Evolutionary conservation across 2,113 vertebrate genomes (phyloP).

Genomic region (Sisor rabdophorus): DNA sequence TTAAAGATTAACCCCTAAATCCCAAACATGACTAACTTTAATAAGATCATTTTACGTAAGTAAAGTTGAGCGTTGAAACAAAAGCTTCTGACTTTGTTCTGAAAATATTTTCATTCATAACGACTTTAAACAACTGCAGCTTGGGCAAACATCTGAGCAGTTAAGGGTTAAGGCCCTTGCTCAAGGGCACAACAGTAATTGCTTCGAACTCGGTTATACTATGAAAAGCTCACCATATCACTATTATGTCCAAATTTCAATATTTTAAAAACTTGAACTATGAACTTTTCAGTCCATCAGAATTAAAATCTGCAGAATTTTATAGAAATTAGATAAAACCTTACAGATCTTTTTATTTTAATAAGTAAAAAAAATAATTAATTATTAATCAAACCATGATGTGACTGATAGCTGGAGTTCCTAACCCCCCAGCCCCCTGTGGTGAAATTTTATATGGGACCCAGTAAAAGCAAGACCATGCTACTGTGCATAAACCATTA

Average conservation of each 20-base stretch:
- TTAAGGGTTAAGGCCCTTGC: background rate
- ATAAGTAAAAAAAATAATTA: background rate
- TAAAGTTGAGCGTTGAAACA: background rate
- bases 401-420: background rate
- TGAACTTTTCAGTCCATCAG: no score
- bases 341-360: background rate
- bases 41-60: background rate
- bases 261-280: no score
- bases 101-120: conserved; percentile 1
- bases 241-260: background rate
- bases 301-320: no score
- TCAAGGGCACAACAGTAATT: background rate
- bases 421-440: background rate
- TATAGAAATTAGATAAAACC: no score
- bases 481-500: background rate
- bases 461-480: no score
- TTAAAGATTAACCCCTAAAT: background rate
- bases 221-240: background rate
- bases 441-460: no score
- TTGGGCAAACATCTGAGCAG: background rate
- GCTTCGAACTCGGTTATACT: background rate
- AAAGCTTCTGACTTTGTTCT: background rate
- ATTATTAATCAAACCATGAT: background rate
- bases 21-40: background rate
- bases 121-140: background rate